Conservation (phyloP, 2,888 invertebrate genomes). For the Amphimallon solstitiale region DNA sequence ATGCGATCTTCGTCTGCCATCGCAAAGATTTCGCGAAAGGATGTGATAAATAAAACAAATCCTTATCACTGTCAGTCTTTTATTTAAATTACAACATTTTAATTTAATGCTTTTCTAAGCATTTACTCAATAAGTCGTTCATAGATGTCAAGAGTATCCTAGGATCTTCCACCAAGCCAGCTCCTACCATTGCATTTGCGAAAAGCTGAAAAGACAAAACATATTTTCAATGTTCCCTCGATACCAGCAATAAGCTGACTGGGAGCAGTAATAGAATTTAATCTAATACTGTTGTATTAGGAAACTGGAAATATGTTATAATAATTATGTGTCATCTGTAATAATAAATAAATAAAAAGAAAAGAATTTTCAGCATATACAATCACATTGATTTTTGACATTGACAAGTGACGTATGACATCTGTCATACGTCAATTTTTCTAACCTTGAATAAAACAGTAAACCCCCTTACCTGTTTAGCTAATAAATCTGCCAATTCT, state of each 20-base stretch:
- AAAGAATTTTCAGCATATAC: too few species aligned
- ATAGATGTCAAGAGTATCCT: slow-evolving; percentile 84
- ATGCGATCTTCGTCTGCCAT: too few species aligned
- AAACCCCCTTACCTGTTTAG: slow-evolving; percentile 79
- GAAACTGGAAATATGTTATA: too few species aligned
- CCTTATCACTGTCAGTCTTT: neutral
- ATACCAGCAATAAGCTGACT: too few species aligned
- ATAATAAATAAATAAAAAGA: too few species aligned
- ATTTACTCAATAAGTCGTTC: slow-evolving; percentile 85
- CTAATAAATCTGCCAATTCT: slow-evolving; percentile 83
- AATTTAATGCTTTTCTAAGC: slow-evolving; percentile 73
- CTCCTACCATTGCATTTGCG: slow-evolving; percentile 94
- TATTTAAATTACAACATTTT: slow-evolving; percentile 1
- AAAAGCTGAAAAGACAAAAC: slow-evolving; percentile 76
- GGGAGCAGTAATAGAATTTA: too few species aligned
- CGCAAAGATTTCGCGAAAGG: slow-evolving; percentile 5
- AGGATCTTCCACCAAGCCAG: slow-evolving; percentile 93
- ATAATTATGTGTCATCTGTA: too few species aligned
- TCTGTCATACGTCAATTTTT: neutral
- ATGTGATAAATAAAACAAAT: slow-evolving; percentile 8
- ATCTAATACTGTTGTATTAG: too few species aligned
- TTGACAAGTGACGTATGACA: neutral
- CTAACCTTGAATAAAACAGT: neutral
- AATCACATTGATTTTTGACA: too few species aligned
- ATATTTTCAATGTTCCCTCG: too few species aligned